These are phyloP conservation scores for Bombus polaris DNA, from an alignment of 1,140 invertebrate genomes.

Conservation along the genomic window DNA sequence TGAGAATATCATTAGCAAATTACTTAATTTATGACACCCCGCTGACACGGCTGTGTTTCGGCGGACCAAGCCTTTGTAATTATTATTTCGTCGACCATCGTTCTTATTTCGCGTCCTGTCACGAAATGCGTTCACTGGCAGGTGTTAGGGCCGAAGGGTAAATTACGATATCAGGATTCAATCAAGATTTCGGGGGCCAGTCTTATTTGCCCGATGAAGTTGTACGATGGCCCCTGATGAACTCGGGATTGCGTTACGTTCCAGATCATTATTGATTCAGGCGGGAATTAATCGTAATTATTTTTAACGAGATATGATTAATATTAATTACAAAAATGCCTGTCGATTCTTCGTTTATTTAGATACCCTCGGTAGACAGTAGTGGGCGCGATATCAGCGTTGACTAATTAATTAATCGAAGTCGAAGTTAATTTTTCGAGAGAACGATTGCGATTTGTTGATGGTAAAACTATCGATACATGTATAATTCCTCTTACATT, in stretches of 20 bases:
- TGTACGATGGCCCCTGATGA: background rate
- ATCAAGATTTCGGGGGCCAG: conserved; percentile 2
- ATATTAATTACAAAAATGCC: conserved; percentile 56
- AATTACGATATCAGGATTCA: conserved; percentile 27
- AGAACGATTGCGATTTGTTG: background rate
- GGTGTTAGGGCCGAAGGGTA: conserved; percentile 14
- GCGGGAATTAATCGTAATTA: conserved; percentile 52
- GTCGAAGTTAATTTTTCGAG: background rate
- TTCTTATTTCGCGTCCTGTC: conserved; percentile 16
- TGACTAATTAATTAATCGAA: conserved; percentile 25
- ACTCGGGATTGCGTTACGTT: background rate
- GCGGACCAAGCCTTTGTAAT: conserved; percentile 43
- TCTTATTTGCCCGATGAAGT: background rate
- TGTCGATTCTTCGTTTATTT: conserved; percentile 35
- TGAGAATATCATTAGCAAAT: conserved; percentile 83
- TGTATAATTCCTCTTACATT: too few relatives aligned
- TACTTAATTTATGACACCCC: conserved; percentile 80
- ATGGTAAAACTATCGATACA: background rate
- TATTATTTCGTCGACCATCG: conserved; percentile 32
- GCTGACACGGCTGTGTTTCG: conserved; percentile 42
- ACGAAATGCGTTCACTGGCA: conserved; percentile 34
- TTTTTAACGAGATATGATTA: conserved; percentile 47
- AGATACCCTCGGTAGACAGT: background rate
- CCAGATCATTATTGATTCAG: conserved; percentile 55
- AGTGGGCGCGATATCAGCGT: background rate